Base-by-base conservation (phyloP, 2,888 invertebrate genomes). In the Agonopterix alstromeriana region DNA sequence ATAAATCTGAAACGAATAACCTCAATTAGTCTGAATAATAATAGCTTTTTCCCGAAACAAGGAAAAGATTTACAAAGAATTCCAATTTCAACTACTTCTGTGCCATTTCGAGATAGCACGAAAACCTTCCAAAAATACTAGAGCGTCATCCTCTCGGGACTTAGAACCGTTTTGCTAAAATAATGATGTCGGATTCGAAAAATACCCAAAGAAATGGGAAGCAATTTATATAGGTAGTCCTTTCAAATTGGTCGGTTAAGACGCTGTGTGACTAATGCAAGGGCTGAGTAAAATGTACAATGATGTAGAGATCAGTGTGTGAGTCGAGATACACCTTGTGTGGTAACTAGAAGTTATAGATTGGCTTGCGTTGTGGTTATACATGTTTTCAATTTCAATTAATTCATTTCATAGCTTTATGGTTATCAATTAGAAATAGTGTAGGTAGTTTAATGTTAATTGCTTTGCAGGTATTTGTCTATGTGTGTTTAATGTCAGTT, bases 261-360 rank as follows among this genome's bases (percentile, higher is more conserved):
- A 50, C 55, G 49, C 54, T 55, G 58, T 63, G 67, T 67, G 65
- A 70, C 56, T 65, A 64, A 68, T 68, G 60, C 55, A 56, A 66
- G 58, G 58, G 58, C 54, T 58, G 57, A 64, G 56, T 59, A 60
- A 60, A 65, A 55, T 60, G 54, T 60, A 64, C 63, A 65, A 54
- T 67, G 64, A 66, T 60, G 59, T 53, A 57, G 59, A 57, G 61
- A 58, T 27, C 27, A 55, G 53, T 48, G 50, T 43, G 46, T 51
- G 44, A 47, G 9, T 35, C 47, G 14, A 27, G 27, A 27, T 27
- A 27, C 27, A 27, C 27, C 27, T 27, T 27, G 27, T 27, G 11
- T 58, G 63, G 58, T 47, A 52, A 49, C 43, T 46, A 56, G 57
- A 52, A 60, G 56, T 57, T 47, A 49, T 51, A 46, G 49, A 51